Percentiles rank a stretch among this genome's conserved stretches.
Conservation (phyloP, 2,113 vertebrate species). For the Chitala chitala region DNA sequence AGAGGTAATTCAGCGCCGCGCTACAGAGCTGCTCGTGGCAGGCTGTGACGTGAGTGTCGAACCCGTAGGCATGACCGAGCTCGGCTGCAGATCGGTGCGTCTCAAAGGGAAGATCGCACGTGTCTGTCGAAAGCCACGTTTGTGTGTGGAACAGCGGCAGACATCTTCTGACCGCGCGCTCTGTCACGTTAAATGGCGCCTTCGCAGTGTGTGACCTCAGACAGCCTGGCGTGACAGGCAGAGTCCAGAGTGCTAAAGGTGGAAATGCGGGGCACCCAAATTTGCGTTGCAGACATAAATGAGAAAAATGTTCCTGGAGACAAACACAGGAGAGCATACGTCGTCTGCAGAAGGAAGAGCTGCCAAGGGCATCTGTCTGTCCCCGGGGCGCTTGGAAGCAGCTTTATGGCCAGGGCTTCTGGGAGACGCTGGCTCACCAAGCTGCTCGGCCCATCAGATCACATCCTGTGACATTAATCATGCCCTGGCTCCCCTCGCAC, state of each 20-base stretch:
- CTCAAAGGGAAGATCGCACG: background rate
- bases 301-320: constrained; percentile 1
- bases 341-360: constrained; percentile 18
- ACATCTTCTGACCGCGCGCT: background rate
- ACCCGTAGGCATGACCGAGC: background rate
- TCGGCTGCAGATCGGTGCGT: background rate
- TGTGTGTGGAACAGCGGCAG: background rate
- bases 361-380: background rate
- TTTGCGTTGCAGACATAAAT: constrained; percentile 2
- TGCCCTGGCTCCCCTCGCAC: constrained; percentile 28
- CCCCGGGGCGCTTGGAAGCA: background rate
- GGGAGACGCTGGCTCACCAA: constrained; percentile 36
- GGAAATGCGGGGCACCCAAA: background rate
- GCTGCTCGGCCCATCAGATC: constrained; percentile 26
- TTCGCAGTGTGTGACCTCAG: background rate
- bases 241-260: background rate
- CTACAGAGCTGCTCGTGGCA: background rate
- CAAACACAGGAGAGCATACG: constrained; percentile 29
- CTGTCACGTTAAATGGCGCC: background rate
- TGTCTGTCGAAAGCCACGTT: background rate
- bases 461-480: constrained; percentile 52
- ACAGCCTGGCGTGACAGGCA: background rate
- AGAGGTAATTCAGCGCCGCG: constrained; percentile 68
- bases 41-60: background rate
- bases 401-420: constrained; percentile 22